phyloP scores from a whole-genome alignment of 2,113 vertebrate genomes.

The Neogobius melanostomus region DNA sequence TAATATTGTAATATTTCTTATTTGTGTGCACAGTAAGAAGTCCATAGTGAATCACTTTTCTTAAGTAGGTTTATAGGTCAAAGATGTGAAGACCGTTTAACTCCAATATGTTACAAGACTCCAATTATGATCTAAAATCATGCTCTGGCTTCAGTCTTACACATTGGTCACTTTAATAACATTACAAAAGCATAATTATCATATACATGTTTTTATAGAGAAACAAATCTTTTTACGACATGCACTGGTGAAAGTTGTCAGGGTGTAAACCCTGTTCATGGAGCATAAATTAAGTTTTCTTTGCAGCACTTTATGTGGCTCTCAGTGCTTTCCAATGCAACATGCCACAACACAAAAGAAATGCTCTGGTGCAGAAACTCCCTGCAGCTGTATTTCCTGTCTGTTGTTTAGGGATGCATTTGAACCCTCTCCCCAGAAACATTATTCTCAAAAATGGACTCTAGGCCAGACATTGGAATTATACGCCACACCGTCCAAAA shows the following conservation, averaged over 20 bases:
- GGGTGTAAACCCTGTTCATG: slow-evolving; percentile 2
- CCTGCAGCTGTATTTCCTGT: slow-evolving; percentile 31
- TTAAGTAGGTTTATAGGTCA: slow-evolving; percentile 4
- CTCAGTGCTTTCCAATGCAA: slow-evolving; percentile 13
- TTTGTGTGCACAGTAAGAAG: background rate
- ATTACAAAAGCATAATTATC: background rate
- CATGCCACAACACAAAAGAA: slow-evolving; percentile 24
- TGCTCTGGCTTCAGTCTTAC: background rate
- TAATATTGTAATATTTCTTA: background rate
- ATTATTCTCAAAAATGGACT: slow-evolving; percentile 52
- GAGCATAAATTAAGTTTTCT: slow-evolving; percentile 18
- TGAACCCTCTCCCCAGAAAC: slow-evolving; percentile 39
- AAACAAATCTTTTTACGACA: background rate
- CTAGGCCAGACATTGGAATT: slow-evolving; percentile 75
- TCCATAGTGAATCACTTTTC: background rate
- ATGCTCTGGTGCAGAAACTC: slow-evolving; percentile 19
- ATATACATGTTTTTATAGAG: slow-evolving; percentile 4
- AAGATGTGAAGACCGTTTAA: background rate
- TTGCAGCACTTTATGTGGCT: slow-evolving; percentile 5
- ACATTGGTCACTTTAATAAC: slow-evolving; percentile 4
- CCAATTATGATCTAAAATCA: background rate
- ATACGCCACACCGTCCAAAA: slow-evolving; percentile 69
- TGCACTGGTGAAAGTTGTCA: background rate
- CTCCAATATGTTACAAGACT: background rate
- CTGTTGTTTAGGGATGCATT: slow-evolving; percentile 14